Evolutionary conservation across 2,113 vertebrate species (phyloP).

Genomic region (Brachypodius melanocephalos): DNA sequence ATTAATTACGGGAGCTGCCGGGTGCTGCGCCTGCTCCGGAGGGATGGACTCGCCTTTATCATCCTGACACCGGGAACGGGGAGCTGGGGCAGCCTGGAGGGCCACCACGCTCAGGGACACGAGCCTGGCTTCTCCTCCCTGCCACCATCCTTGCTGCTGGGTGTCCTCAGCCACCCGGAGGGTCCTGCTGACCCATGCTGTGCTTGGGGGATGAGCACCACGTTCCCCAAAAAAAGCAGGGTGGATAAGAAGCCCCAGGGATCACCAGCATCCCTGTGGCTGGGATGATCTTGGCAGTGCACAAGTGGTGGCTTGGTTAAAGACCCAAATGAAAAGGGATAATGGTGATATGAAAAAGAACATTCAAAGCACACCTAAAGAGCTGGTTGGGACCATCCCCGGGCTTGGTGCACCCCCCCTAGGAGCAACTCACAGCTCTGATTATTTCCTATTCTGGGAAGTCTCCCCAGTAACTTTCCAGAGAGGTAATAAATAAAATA

Average conservation of each 20-base stretch:
- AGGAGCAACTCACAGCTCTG: neutral
- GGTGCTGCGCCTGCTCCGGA: neutral
- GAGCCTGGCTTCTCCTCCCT: neutral
- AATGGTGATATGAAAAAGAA: neutral
- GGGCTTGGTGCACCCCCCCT: neutral
- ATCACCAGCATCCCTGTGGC: neutral
- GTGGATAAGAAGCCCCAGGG: neutral
- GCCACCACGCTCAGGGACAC: fast-evolving
- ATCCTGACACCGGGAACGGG: neutral
- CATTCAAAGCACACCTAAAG: neutral
- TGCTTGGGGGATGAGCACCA: fast-evolving
- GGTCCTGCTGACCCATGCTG: fast-evolving
- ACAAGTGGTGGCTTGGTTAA: neutral
- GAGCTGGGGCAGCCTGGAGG: neutral
- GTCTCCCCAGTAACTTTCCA: neutral
- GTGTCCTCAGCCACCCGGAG: fast-evolving
- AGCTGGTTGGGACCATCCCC: neutral
- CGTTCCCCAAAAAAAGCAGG: neutral
- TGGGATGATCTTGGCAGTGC: neutral
- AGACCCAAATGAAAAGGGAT: neutral
- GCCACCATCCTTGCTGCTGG: neutral
- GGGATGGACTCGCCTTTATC: neutral
- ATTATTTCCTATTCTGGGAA: neutral
- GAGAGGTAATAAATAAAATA: conserved; percentile 13
- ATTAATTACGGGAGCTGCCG: conserved; percentile 44